Percentiles rank a stretch among this genome's conserved stretches.
Evolutionary conservation across 2,113 vertebrate species (phyloP).

Genomic region (Coryphaenoides rupestris): DNA sequence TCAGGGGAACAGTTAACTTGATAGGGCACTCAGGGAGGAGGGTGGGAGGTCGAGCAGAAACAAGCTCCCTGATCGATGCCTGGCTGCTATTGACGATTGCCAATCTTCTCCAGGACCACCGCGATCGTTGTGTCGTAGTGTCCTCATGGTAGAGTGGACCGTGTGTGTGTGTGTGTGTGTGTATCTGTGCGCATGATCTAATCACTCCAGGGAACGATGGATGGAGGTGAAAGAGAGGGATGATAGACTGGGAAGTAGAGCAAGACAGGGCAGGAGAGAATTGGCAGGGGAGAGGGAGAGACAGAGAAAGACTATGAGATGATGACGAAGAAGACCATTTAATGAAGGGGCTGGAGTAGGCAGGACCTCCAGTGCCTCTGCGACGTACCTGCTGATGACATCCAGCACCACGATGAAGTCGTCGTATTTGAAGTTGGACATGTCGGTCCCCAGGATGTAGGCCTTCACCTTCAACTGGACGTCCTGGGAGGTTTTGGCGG

Average conservation of each 20-base stretch:
- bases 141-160: too few species aligned
- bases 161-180: background rate
- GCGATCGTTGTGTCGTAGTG: too few species aligned
- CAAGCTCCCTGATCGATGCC: slow-evolving; percentile 26
- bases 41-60: background rate
- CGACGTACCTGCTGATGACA: slow-evolving; percentile 89
- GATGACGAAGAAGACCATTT: slow-evolving; percentile 35
- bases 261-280: background rate
- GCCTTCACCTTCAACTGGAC: slow-evolving; percentile 98
- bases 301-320: background rate
- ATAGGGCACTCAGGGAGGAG: slow-evolving; percentile 24
- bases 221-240: background rate
- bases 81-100: background rate
- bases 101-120: background rate
- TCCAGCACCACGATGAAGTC: slow-evolving; percentile 98
- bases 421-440: slow-evolving; percentile 98
- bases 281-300: background rate
- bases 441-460: slow-evolving; percentile 94
- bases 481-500: slow-evolving; percentile 85
- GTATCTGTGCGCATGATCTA: too few species aligned
- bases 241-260: background rate
- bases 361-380: background rate
- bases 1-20: slow-evolving; percentile 43
- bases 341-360: slow-evolving; percentile 28
- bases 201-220: background rate